A percentile compares a stretch with the other conserved stretches of the same genome.
These are phyloP conservation scores for Eulemur mongoz DNA, from an alignment of 2,797 vertebrate genomes.

Conservation along the genomic window DNA sequence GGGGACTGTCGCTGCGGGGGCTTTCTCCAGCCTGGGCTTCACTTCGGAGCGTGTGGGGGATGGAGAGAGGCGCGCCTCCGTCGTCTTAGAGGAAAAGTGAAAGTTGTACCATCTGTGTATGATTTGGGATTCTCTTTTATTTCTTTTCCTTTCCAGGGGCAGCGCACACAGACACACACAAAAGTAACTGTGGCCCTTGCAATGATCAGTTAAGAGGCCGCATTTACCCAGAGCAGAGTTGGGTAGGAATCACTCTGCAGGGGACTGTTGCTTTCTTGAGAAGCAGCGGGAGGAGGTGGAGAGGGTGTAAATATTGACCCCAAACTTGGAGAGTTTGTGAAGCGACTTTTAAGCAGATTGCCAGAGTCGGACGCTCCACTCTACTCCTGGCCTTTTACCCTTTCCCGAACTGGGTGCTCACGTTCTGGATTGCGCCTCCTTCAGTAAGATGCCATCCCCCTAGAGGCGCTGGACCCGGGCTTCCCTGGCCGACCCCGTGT, in stretches of 20 bases:
- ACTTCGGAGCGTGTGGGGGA: neutral
- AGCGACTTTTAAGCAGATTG: constrained; percentile 36
- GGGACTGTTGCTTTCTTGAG: constrained; percentile 70
- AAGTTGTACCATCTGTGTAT: constrained; percentile 69
- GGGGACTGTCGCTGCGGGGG: neutral
- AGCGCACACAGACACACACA: neutral
- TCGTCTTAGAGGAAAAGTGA: constrained; percentile 68
- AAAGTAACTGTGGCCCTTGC: neutral
- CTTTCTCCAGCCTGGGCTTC: neutral
- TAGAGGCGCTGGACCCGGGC: neutral
- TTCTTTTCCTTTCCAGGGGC: constrained; percentile 56
- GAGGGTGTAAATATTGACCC: constrained; percentile 65
- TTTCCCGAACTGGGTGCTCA: constrained; percentile 20
- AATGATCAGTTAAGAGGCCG: neutral
- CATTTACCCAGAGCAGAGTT: neutral
- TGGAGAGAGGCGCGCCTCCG: constrained; percentile 16
- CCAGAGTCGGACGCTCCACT: neutral
- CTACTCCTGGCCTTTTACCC: neutral
- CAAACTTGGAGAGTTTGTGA: constrained; percentile 66
- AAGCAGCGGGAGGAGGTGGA: constrained; percentile 59
- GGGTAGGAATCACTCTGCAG: constrained; percentile 50
- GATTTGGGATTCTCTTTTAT: constrained; percentile 45
- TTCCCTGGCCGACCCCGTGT: constrained; percentile 30
- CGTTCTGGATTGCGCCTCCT: constrained; percentile 49
- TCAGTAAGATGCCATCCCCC: constrained; percentile 29